Evolutionary conservation across 2,113 vertebrate species (phyloP), one percentile per base, ranked within the genome.

Genomic region (Rhinolophus ferrumequinum): DNA sequence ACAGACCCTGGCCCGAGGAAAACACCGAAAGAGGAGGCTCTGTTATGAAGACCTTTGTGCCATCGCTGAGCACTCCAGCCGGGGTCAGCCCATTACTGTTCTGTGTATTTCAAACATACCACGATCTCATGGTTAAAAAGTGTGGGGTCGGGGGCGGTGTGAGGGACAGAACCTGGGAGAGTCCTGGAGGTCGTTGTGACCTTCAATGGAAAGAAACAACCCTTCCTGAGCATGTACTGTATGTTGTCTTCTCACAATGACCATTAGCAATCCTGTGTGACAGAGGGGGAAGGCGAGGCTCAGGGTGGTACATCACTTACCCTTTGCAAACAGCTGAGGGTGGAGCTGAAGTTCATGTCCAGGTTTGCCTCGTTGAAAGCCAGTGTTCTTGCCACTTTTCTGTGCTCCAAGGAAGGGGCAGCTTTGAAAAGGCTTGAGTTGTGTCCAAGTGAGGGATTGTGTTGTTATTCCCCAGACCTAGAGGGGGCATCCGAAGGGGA

Each of bases 61-160:
- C n/a, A 3, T 22, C 3, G 2, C 11, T 3, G 52, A 28, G 33
- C 8, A 0, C 62, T 22, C 33, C 0, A 2, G 9, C 41, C 15
- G 0, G 69, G 62, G n/a, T 1, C 90, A 38, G 62, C 54, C 54
- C 70, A 6, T 3, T 60, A 52, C 82, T 47, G 15, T 38, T 35
- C 87, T 80, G 9, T 72, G 3, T n/a, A 35, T 30, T 82, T 54
- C 77, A 6, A 2, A 18, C 35, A 67, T 3, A 28, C 6, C 11
- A 2, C 62, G 24, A 52, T 54, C 66, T 41, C 5, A 2, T 1
- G 8, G 30, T 16, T 47, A 33, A 38, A 44, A 67, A 90, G n/a
- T 11, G 41, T 10, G 9, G 24, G 9, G 5, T 58, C 10, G 12
- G 60, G 60, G 26, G 60, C 26, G 4, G 26, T n/a, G 13, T 52